Conservation (phyloP, 2,113 vertebrate genomes). For the Reinhardtius hippoglossoides region DNA sequence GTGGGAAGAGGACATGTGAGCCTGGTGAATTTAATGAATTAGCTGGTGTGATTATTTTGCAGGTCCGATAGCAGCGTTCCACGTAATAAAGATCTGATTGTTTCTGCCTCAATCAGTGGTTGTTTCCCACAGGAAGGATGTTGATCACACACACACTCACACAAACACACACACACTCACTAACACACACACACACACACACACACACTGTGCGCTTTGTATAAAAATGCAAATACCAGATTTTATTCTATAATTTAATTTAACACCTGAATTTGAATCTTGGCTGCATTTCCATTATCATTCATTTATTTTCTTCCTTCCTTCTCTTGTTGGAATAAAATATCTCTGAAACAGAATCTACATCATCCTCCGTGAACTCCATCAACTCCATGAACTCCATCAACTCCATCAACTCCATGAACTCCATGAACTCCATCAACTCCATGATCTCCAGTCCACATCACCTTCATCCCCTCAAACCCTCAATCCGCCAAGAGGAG, state of each 20-base stretch:
- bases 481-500: neutral
- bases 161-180: too few relatives aligned
- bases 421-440: too few relatives aligned
- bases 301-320: neutral
- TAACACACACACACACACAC: too few relatives aligned
- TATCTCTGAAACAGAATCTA: too few relatives aligned
- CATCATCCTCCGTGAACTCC: too few relatives aligned
- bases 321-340: too few relatives aligned
- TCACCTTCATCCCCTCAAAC: too few relatives aligned
- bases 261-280: neutral
- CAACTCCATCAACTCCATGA: too few relatives aligned
- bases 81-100: conserved; percentile 53
- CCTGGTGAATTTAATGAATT: conserved; percentile 54
- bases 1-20: neutral
- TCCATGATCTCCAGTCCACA: too few relatives aligned
- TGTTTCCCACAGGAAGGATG: conserved; percentile 27
- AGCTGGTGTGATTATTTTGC: conserved; percentile 53
- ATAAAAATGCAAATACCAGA: conserved; percentile 14
- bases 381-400: too few relatives aligned
- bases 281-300: neutral
- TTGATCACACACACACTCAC: neutral
- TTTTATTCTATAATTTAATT: conserved; percentile 1
- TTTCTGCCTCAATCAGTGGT: conserved; percentile 53
- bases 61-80: conserved; percentile 31
- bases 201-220: neutral